Conservation (phyloP, 2,113 vertebrate genomes). For the Mus spicilegus region DNA sequence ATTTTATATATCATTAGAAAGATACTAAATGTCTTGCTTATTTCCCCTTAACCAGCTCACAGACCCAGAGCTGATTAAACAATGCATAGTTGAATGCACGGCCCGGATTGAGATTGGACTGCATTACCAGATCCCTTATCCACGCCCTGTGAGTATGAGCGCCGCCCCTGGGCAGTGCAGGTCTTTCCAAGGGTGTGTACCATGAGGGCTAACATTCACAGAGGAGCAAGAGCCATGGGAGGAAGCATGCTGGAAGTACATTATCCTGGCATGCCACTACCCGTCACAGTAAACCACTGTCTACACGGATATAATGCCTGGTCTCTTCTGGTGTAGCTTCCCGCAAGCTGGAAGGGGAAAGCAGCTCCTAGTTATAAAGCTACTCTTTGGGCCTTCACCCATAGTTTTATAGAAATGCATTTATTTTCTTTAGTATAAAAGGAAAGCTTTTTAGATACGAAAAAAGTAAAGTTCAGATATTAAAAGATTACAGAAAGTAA, state of each 20-base stretch:
- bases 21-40: slow-evolving; percentile 6
- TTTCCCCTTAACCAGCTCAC: slow-evolving; percentile 87
- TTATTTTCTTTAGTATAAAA: slow-evolving; percentile 30
- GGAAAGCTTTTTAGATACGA: background rate
- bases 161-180: background rate
- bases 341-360: background rate
- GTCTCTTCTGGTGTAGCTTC: background rate
- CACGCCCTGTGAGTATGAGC: slow-evolving; percentile 92
- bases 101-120: slow-evolving; percentile 97
- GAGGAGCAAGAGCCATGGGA: background rate
- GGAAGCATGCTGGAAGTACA: background rate
- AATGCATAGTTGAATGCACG: slow-evolving; percentile 93
- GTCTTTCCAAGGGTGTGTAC: background rate
- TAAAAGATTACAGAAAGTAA: slow-evolving; percentile 21
- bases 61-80: slow-evolving; percentile 90
- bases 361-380: background rate
- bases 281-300: background rate
- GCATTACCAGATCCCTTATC: slow-evolving; percentile 97
- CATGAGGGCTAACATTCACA: background rate
- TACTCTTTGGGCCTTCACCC: slow-evolving; percentile 4
- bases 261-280: background rate
- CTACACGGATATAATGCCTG: background rate
- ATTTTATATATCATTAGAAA: slow-evolving; percentile 29
- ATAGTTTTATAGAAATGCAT: slow-evolving; percentile 22
- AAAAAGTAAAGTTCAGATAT: slow-evolving; percentile 37